Conservation (phyloP, 2,113 vertebrate genomes). For the Engystomops pustulosus region DNA sequence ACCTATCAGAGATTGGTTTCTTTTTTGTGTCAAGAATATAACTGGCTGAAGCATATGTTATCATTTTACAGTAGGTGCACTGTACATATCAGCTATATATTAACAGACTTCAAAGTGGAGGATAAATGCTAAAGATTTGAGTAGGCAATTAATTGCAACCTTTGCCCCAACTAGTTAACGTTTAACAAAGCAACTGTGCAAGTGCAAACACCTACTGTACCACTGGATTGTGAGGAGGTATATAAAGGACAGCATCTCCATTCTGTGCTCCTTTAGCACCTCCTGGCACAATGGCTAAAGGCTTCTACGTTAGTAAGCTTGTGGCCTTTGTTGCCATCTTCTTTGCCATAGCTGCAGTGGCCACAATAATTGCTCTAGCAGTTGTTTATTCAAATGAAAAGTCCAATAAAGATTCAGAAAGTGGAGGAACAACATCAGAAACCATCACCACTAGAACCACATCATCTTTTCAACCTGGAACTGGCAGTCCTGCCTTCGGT, state of each 20-base stretch:
- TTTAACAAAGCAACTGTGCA: slow-evolving; percentile 68
- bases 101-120: not conserved
- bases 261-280: not conserved
- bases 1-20: no score
- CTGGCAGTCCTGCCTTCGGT: slow-evolving; percentile 18
- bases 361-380: slow-evolving; percentile 83
- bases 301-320: slow-evolving; percentile 84
- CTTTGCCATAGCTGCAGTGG: slow-evolving; percentile 68
- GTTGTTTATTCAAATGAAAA: slow-evolving; percentile 83
- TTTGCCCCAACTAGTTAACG: slow-evolving; percentile 61
- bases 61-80: slow-evolving; percentile 1
- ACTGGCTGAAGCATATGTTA: not conserved
- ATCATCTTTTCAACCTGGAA: not conserved
- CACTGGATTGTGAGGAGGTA: slow-evolving; percentile 47
- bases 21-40: no score
- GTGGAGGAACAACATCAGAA: not conserved
- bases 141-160: not conserved
- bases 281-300: slow-evolving; percentile 81
- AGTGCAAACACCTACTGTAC: not conserved
- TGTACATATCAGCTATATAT: not conserved
- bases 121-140: not conserved
- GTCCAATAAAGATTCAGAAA: slow-evolving; percentile 64
- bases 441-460: fast-evolving
- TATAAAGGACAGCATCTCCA: slow-evolving; percentile 56
- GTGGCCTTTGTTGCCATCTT: slow-evolving; percentile 74